Percentiles rank a stretch among this genome's conserved stretches.
Conservation (phyloP, 2,113 vertebrate genomes). For the Ptyas mucosa region DNA sequence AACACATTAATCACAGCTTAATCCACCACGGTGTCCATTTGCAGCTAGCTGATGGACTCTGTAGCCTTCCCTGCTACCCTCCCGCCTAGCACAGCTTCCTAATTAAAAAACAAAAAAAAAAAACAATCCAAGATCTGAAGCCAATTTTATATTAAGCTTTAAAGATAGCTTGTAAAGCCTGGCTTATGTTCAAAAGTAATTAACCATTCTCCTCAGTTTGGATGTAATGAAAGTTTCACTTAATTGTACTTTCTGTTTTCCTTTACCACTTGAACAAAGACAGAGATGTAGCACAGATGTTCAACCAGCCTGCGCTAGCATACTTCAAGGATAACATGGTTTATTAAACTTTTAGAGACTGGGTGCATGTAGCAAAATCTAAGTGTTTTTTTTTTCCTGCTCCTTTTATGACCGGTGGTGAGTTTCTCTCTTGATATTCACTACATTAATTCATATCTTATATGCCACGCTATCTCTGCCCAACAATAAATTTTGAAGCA, state of each 20-base stretch:
- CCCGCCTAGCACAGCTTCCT: neutral
- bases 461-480: neutral
- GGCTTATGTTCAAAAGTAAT: neutral
- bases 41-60: neutral
- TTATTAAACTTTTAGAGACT: neutral
- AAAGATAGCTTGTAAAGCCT: neutral
- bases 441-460: neutral
- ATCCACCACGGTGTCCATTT: neutral
- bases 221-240: neutral
- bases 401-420: neutral
- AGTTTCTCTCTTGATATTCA: neutral
- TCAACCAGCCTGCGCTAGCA: neutral
- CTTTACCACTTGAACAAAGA: neutral
- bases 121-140: neutral
- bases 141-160: neutral
- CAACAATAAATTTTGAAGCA: neutral
- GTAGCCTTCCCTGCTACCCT: neutral
- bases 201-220: neutral
- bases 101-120: neutral
- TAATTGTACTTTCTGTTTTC: neutral
- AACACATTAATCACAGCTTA: neutral
- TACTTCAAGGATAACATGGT: neutral
- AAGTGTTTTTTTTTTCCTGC: neutral
- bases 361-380: neutral
- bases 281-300: neutral